Percentiles rank a stretch among this genome's conserved stretches.
Conservation (phyloP, 2,888 invertebrate species). For the Sinhomidia bicolor region DNA sequence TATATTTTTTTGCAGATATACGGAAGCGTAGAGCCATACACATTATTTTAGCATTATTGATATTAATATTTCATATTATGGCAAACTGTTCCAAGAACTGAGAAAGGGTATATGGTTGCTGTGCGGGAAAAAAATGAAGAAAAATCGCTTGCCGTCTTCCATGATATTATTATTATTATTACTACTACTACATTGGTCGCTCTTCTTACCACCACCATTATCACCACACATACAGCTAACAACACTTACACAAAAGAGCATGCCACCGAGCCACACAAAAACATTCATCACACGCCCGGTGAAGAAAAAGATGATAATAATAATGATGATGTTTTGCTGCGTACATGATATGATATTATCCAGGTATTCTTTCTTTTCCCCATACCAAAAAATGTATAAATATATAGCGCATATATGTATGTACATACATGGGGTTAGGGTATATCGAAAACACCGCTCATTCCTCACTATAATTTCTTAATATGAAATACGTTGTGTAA, state of each 20-base stretch:
- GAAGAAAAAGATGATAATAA: background rate
- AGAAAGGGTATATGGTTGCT: background rate
- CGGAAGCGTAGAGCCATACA: background rate
- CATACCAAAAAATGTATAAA: no score
- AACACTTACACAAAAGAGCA: background rate
- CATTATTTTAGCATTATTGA: background rate
- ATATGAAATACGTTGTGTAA: background rate
- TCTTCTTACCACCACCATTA: background rate
- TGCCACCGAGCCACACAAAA: background rate
- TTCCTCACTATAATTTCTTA: background rate
- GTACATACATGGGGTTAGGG: background rate
- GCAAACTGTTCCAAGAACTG: background rate
- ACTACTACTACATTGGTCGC: background rate
- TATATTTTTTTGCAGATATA: background rate
- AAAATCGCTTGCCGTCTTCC: background rate
- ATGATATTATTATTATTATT: background rate
- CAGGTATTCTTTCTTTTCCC: background rate
- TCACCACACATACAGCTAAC: slow-evolving; percentile 23
- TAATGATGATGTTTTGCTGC: background rate
- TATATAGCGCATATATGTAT: background rate
- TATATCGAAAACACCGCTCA: background rate
- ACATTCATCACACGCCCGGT: background rate
- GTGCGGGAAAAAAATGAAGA: background rate
- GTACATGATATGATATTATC: slow-evolving; percentile 19
- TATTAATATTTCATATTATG: background rate